Evolutionary conservation across 2,888 invertebrate species (phyloP), one percentile per base, ranked within the genome.

Genomic region (Mesorhabditis sp.): DNA sequence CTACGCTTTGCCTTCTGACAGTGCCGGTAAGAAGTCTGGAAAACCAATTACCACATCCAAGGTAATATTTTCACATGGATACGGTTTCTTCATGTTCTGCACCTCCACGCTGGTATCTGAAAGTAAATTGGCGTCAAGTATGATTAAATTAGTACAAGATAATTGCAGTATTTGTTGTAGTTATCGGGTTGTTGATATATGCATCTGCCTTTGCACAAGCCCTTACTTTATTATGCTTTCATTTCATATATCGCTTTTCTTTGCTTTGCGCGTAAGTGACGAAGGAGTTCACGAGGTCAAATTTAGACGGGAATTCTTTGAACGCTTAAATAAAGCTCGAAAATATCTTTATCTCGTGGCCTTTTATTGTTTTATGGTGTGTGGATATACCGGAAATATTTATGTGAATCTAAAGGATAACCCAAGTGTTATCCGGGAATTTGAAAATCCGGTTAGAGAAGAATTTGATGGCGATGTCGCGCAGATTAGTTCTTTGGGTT

Each of bases 81-180:
- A 50, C 58, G 58, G 58, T 50, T 50, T 50, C n/a, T 50, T 50
- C 58, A 50, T 50, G 58, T 50, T 50, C 58, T 50, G 58, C n/a
- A 50, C 58, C 7, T 50, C 58, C 1, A 1, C 7, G 7, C 58
- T 50, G 7, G 58, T 50, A n/a, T 13, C n/a, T 10, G 58, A n/a
- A 13, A 13, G 10, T 13, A 2, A 50, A 50, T 50, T 50, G 58
- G 10, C n/a, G 7, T 50, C 58, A 50, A n/a, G 58, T 50, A 50
- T 13, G 7, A 0, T 13, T 10, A 50, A 50, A 50, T 13, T 50
- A 50, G 58, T 13, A 50, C 2, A 50, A 28, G 1, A 28, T 28
- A 28, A 13, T 50, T 50, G 7, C 58, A 13, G n/a, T 50, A 10
- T 13, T 13, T 50, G 7, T 50, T 50, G 0, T 50, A 50, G 58